Percentiles rank a stretch among this genome's conserved stretches.
phyloP scores from a whole-genome alignment of 2,113 vertebrate genomes.

The Bos indicus region DNA sequence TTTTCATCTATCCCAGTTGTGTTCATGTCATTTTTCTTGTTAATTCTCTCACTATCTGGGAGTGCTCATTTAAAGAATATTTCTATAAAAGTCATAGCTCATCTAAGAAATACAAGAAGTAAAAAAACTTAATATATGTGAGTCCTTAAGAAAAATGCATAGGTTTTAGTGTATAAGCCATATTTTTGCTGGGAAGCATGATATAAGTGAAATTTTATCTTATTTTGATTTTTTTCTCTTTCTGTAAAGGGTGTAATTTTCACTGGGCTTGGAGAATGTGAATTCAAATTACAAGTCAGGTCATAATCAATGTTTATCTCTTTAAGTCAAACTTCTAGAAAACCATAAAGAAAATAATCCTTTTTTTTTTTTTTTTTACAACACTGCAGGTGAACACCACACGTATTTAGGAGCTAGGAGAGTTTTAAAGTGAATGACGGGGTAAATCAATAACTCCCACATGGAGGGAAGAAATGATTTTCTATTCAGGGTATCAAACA shows the following conservation, averaged over 20 bases:
- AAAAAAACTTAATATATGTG: background rate
- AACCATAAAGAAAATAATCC: conserved; percentile 41
- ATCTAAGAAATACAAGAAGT: background rate
- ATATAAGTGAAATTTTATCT: conserved; percentile 6
- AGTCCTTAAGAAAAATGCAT: background rate
- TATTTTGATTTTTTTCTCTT: conserved; percentile 22
- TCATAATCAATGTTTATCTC: conserved; percentile 35
- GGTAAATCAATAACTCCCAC: conserved; percentile 61
- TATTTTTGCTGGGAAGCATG: background rate
- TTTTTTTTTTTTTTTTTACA: conserved; percentile 13
- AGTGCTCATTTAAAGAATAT: background rate
- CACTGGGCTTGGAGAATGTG: background rate
- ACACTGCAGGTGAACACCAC: conserved; percentile 67
- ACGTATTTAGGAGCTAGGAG: conserved; percentile 60
- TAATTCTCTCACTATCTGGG: background rate
- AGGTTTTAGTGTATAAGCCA: background rate
- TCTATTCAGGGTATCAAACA: conserved; percentile 60
- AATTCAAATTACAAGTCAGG: conserved; percentile 47
- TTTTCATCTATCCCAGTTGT: background rate
- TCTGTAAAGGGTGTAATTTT: conserved; percentile 14
- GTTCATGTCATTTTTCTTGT: background rate
- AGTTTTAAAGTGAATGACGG: conserved; percentile 59
- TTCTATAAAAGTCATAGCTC: background rate
- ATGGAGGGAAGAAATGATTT: conserved; percentile 54
- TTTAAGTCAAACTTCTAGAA: conserved; percentile 42